Evolutionary conservation across 1,140 invertebrate species (phyloP).

Genomic region (Leucophenga varia): DNA sequence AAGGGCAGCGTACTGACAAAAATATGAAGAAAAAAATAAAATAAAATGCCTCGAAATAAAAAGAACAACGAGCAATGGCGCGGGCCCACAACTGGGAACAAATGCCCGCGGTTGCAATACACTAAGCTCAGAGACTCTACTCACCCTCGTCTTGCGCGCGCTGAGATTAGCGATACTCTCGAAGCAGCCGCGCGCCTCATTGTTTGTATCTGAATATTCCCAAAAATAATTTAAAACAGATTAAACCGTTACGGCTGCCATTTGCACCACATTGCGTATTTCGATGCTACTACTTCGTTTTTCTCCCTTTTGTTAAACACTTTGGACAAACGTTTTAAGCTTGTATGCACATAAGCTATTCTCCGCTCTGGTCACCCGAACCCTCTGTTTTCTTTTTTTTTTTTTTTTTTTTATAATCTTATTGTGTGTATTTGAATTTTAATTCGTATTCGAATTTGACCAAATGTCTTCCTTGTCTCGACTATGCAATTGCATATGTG

Average conservation of each 20-base stretch:
- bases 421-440: no score
- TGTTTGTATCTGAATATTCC: conserved; percentile 15
- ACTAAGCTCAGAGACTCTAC: conserved; percentile 10
- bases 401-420: no score
- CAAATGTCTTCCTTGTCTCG: conserved; percentile 41
- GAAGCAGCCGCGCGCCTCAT: conserved; percentile 9
- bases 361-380: neutral
- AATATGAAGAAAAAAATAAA: neutral
- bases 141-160: conserved; percentile 2
- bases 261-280: conserved; percentile 37
- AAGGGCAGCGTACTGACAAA: conserved; percentile 24
- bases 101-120: conserved; percentile 11
- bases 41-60: conserved; percentile 8
- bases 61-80: neutral
- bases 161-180: conserved; percentile 22
- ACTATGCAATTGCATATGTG: conserved; percentile 33
- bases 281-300: no score
- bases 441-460: conserved; percentile 53
- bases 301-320: no score
- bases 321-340: neutral
- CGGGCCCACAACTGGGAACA: conserved; percentile 17
- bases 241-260: conserved; percentile 51
- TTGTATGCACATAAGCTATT: conserved; percentile 3
- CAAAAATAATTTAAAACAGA: conserved; percentile 52
- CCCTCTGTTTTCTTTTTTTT: no score